phyloP scores from a whole-genome alignment of 2,888 invertebrate genomes.

The Dromius quadrimaculatus region DNA sequence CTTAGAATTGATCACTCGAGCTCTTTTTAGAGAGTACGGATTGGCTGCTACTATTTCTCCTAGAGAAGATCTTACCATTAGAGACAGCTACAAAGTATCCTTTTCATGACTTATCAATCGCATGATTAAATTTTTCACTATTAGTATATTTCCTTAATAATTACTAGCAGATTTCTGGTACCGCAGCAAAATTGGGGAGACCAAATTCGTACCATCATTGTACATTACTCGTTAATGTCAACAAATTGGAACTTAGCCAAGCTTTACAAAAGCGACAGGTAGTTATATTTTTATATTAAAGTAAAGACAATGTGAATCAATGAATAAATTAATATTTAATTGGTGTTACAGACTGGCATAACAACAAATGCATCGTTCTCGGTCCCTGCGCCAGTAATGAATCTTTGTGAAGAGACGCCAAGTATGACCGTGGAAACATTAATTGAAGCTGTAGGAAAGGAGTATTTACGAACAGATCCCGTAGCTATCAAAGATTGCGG shows the following conservation, averaged over 20 bases:
- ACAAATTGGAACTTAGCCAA: constrained; percentile 80
- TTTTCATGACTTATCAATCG: constrained; percentile 58
- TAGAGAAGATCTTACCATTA: constrained; percentile 88
- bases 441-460: constrained; percentile 84
- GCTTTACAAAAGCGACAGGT: constrained; percentile 83
- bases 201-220: constrained; percentile 97
- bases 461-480: constrained; percentile 82
- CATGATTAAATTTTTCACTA: constrained; percentile 26
- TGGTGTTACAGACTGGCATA: constrained; percentile 77
- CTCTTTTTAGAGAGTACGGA: constrained; percentile 85
- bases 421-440: constrained; percentile 79
- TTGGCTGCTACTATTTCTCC: constrained; percentile 81
- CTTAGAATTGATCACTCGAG: constrained; percentile 86
- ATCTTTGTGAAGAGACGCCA: constrained; percentile 82
- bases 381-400: constrained; percentile 79
- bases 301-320: not conserved
- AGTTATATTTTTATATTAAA: constrained; percentile 53
- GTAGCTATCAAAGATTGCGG: constrained; percentile 79
- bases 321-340: not conserved
- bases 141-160: constrained; percentile 55
- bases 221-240: constrained; percentile 90
- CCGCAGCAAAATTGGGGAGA: constrained; percentile 91
- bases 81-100: constrained; percentile 82
- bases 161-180: constrained; percentile 86
- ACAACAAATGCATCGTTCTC: constrained; percentile 89